phyloP scores from a whole-genome alignment of 2,888 invertebrate genomes.

The Cheilosia variabilis region DNA sequence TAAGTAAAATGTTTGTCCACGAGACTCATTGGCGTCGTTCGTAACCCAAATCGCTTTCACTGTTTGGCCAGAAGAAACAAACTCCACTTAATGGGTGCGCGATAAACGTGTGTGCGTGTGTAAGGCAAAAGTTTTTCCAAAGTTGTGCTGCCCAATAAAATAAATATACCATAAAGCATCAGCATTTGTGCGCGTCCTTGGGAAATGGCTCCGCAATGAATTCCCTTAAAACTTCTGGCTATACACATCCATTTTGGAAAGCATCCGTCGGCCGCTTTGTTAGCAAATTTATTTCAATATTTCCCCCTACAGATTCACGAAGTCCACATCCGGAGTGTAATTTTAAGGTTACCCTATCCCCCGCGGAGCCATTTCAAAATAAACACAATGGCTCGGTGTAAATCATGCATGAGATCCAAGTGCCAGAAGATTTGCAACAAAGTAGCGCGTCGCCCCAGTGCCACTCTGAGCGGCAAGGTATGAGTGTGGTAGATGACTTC shows the following conservation, averaged over 20 bases:
- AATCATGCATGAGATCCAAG: slow-evolving; percentile 54
- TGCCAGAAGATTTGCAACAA: slow-evolving; percentile 46
- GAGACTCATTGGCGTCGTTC: slow-evolving; percentile 55
- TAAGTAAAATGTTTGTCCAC: background rate
- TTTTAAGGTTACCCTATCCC: slow-evolving; percentile 32
- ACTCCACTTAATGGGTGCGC: slow-evolving; percentile 26
- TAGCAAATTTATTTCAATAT: slow-evolving; percentile 34
- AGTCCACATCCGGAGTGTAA: slow-evolving; percentile 13
- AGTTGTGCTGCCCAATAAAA: slow-evolving; percentile 31
- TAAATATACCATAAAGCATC: slow-evolving; percentile 35
- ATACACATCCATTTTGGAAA: slow-evolving; percentile 25
- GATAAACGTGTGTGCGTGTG: slow-evolving; percentile 1
- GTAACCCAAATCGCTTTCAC: slow-evolving; percentile 3
- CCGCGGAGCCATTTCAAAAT: slow-evolving; percentile 34
- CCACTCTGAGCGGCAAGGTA: background rate
- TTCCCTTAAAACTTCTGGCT: slow-evolving; percentile 23
- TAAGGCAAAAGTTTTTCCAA: slow-evolving; percentile 12
- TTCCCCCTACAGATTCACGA: slow-evolving; percentile 23
- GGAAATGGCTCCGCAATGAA: background rate
- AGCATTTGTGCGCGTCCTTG: slow-evolving; percentile 24
- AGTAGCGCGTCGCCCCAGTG: background rate
- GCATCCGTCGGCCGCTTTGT: slow-evolving; percentile 22
- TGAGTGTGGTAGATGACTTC: slow-evolving; percentile 28
- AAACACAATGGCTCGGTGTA: slow-evolving; percentile 49
- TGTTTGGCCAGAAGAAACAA: slow-evolving; percentile 10